These are phyloP conservation scores for Prionchulus punctatus DNA, from an alignment of 2,888 invertebrate species.

Conservation along the genomic window DNA sequence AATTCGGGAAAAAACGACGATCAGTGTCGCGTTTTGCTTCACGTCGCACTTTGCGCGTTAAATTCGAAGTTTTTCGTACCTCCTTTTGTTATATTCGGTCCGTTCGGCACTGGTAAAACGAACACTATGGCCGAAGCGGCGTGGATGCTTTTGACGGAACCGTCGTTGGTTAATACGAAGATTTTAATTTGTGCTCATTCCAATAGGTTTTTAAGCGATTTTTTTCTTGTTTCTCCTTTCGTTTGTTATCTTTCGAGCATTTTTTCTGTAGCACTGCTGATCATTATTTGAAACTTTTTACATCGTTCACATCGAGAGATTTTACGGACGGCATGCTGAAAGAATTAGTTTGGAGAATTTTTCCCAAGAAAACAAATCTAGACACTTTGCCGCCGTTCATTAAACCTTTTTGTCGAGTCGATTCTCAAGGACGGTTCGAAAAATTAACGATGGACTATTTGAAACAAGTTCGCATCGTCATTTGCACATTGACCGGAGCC, in stretches of 20 bases:
- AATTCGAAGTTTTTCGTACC: constrained; percentile 15
- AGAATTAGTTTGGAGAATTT: too few relatives aligned
- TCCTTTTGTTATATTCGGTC: constrained; percentile 37
- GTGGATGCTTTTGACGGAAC: background rate
- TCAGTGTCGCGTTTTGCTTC: background rate
- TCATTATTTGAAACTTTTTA: background rate
- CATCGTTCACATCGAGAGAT: too few relatives aligned
- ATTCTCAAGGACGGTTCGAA: too few relatives aligned
- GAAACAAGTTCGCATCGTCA: background rate
- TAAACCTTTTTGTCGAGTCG: too few relatives aligned
- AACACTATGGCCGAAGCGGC: constrained; percentile 49
- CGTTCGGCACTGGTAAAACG: constrained; percentile 74
- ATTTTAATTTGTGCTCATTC: constrained; percentile 67
- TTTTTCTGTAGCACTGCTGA: background rate
- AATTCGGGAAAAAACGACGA: background rate
- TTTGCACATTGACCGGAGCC: background rate
- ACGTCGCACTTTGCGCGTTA: background rate
- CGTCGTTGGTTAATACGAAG: constrained; percentile 47
- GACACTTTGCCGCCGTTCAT: too few relatives aligned
- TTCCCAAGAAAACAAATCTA: too few relatives aligned
- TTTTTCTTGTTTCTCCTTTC: background rate
- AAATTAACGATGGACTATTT: background rate
- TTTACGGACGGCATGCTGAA: too few relatives aligned
- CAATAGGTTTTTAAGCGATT: too few relatives aligned
- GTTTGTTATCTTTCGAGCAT: background rate